phyloP scores from a whole-genome alignment of 2,888 invertebrate species.

The Morpho achilles region DNA sequence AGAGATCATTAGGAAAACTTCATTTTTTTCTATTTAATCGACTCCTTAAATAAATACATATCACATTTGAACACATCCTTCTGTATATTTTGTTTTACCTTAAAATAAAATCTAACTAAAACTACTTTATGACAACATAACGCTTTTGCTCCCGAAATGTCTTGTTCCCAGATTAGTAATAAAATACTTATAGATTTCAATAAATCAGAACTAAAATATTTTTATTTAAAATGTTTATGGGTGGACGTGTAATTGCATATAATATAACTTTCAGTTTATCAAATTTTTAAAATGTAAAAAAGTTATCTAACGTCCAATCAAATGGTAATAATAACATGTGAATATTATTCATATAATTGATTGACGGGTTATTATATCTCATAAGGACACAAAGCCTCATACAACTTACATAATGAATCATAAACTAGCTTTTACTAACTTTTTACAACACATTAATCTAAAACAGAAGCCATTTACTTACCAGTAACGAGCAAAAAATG shows the following conservation, averaged over 20 bases:
- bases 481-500: conserved; percentile 13
- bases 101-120: conserved; percentile 37
- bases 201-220: not conserved
- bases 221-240: not conserved
- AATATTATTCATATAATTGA: no score
- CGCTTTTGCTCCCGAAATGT: conserved; percentile 48
- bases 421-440: conserved; percentile 15
- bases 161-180: conserved; percentile 26
- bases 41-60: conserved; percentile 72
- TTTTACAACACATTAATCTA: conserved; percentile 13
- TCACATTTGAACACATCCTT: conserved; percentile 78
- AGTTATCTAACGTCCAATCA: no score
- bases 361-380: no score
- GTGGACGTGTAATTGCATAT: not conserved
- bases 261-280: no score
- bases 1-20: conserved; percentile 79
- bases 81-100: conserved; percentile 53
- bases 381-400: conserved; percentile 4
- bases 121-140: conserved; percentile 30
- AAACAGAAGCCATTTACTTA: conserved; percentile 6
- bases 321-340: no score
- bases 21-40: conserved; percentile 51
- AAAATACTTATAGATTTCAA: not conserved
- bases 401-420: conserved; percentile 1
- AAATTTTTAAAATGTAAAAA: no score